Base-by-base conservation (phyloP, 2,888 invertebrate species). In the Busseola fusca region DNA sequence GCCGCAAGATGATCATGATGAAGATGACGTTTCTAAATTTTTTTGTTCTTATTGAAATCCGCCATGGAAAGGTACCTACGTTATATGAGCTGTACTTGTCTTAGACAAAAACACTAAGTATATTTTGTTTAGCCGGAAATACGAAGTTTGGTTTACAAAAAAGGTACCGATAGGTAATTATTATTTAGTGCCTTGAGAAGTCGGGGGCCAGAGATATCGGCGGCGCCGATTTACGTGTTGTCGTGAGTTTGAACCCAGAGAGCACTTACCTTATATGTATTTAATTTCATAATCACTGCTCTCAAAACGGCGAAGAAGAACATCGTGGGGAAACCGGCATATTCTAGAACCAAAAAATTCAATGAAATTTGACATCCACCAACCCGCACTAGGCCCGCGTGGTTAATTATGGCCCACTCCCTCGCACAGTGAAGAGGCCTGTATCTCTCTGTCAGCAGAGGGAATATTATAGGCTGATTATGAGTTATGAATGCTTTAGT, bases 131-230 rank as follows among this genome's bases (percentile, higher is more conserved):
- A 9, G 25, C 37, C 21, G 25, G 25, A 48, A 0, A 14, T 14
- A 21, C 34, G 3, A 66, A 34, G n/a, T 34, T 63, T 62, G 18
- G n/a, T 30, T 62, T 30, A n/a, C 16, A 63, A 65, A 65, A 63
- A 63, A 65, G 18, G 34, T 27, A 25, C 25, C 18, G n/a, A n/a
- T n/a, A n/a, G 30, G n/a, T 12, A 18, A 64, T 65, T 45, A 52
- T 52, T 52, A 6, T 42, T 18, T 30, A 42, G 30, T 30, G 65
- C 42, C 21, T 48, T 48, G 48, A 21, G 48, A 9, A 48, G 7
- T 45, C 2, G 21, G 16, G 42, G n/a, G 5, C 5, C 4, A 42
- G 16, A 6, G 16, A 6, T 21, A 9, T 48, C 2, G 21, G 21
- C 48, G 9, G 21, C 48, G 9, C 48, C 48, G 10, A 48, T 3